Conservation (phyloP, 2,888 invertebrate species). For the Ptychoptera contaminata region DNA sequence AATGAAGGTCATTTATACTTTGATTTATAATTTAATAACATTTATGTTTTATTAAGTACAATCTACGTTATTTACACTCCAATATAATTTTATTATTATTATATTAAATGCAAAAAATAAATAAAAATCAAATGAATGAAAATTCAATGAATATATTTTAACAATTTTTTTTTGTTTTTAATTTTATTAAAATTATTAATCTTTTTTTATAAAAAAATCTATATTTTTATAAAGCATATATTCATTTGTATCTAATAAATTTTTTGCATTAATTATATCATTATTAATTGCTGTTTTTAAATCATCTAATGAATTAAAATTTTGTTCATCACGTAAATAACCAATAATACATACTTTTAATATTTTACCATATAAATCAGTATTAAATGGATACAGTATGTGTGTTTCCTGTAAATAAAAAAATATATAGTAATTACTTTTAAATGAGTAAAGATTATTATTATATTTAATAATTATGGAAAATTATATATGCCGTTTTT, state of each 20-base stretch:
- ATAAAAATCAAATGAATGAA: conserved; percentile 60
- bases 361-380: conserved; percentile 73
- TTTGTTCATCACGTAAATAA: conserved; percentile 69
- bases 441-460: too few relatives aligned
- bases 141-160: not conserved
- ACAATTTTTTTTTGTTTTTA: not conserved
- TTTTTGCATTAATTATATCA: conserved; percentile 57
- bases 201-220: conserved; percentile 32
- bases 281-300: conserved; percentile 60
- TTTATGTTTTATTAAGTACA: too few relatives aligned
- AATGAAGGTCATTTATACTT: too few relatives aligned
- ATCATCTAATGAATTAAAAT: conserved; percentile 61
- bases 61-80: too few relatives aligned
- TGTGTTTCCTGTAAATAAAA: conserved; percentile 67
- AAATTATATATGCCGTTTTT: too few relatives aligned
- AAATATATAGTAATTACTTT: too few relatives aligned
- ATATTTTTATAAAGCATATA: conserved; percentile 34
- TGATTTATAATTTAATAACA: too few relatives aligned
- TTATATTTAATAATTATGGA: too few relatives aligned
- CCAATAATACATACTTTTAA: conserved; percentile 68
- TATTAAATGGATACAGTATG: conserved; percentile 63
- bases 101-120: conserved; percentile 34
- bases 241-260: conserved; percentile 40
- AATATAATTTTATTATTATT: too few relatives aligned
- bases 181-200: conserved; percentile 1